Base-by-base conservation (phyloP, 30 jellyfish, hydroid and myxozoan species). In the Catostylus mosaicus region DNA sequence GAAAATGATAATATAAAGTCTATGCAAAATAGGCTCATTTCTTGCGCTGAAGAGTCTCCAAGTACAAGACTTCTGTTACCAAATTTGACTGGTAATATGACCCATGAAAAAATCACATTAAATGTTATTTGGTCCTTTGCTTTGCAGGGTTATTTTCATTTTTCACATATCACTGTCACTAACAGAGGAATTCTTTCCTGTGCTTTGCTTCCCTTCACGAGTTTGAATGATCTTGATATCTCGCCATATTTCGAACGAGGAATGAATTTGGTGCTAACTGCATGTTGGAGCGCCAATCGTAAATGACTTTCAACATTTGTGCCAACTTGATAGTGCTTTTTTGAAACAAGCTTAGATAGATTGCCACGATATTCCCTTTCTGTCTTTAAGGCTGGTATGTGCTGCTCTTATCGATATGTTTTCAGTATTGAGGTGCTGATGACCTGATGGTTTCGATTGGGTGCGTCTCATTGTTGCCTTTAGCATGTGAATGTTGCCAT, bases 401-500 rank as follows among this genome's bases (percentile, higher is more conserved):
- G 97, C 97, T 3, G 95, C 96, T 9, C 97, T 83, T 90, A 50
- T 82, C 97, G 73, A 68, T 62, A 82, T 75, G 83, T 24, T 80
- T 84, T 51, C 96, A 96, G 69, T 90, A 96, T 65, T 88, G 62
- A 0, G 78, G 78, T 46, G 73, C 81, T 62, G 80, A 73, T 30
- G 82, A 37, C 68, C 59, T 77, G 11, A 2, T 48, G 73, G 10
- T 73, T 50, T 18, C 47, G 22, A 72, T 0, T 74, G 84, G 34
- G 18, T 31, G 16, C 16, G n/a, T 59, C 71, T 59, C 12, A 8
- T 43, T 59, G 71, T 19, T 59, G n/a, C 11, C 16, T 26, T 23
- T 6, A 1, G 71, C 37, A 37, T 26, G 38, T 37, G 71, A 59
- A 19, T 59, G 40, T n/a, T n/a, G n/a, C n/a, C n/a, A n/a, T n/a